A percentile compares a stretch with the other conserved stretches of the same genome.
phyloP scores from a whole-genome alignment of 2,888 invertebrate genomes.

The Amphipyra tragopoginis region DNA sequence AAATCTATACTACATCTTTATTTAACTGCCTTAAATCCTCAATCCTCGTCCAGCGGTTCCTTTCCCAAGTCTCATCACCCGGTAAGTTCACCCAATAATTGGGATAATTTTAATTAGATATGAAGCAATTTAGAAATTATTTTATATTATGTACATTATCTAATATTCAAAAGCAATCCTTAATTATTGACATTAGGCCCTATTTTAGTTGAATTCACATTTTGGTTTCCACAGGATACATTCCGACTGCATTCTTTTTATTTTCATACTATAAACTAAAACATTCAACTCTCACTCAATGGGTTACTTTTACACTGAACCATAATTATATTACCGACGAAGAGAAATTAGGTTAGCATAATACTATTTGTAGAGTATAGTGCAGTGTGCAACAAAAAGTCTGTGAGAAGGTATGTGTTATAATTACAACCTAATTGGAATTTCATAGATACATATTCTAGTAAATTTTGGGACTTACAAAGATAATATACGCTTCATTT shows the following conservation, averaged over 20 bases:
- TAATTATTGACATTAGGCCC: slow-evolving; percentile 11
- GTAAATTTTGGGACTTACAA: neutral
- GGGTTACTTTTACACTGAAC: slow-evolving; percentile 8
- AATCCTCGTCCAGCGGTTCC: slow-evolving; percentile 3
- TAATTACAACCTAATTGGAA: neutral
- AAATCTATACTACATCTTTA: slow-evolving; percentile 21
- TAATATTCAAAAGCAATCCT: neutral
- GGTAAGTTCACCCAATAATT: slow-evolving; percentile 12
- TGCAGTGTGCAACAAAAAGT: neutral
- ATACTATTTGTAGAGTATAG: slow-evolving; percentile 2
- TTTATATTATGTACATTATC: neutral
- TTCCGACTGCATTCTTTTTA: slow-evolving; percentile 2
- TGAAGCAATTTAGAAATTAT: slow-evolving; percentile 5
- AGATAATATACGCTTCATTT: neutral
- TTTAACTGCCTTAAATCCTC: neutral
- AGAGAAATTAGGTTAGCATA: neutral
- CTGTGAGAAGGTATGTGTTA: neutral
- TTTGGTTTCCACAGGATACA: slow-evolving; percentile 2
- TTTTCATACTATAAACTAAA: neutral
- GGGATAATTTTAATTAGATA: slow-evolving; percentile 4
- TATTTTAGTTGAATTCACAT: slow-evolving; percentile 1
- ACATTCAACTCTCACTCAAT: slow-evolving; percentile 16
- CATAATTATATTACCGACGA: slow-evolving; percentile 1
- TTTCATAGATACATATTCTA: neutral
- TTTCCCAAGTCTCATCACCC: neutral